Evolutionary conservation across 2,888 invertebrate genomes (phyloP), one percentile per base, ranked within the genome.

Genomic region (Megaustenia siamemsis): DNA sequence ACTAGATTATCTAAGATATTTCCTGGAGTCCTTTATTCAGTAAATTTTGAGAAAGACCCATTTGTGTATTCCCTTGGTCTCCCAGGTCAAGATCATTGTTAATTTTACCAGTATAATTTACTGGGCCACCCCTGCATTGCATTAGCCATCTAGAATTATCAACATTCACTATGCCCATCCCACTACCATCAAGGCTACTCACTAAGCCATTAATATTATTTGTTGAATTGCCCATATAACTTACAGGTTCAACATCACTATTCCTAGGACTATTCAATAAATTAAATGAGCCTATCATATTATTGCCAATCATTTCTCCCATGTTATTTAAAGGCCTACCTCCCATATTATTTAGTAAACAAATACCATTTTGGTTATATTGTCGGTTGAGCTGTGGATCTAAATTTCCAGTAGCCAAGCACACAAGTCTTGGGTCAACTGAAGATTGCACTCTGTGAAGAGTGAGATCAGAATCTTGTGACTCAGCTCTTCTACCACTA

Each of bases 221-320:
- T 66, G 75, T 82, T 28, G 66, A 66, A n/a, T 76, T 76, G 38
- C 56, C 68, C 84, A 84, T 84, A 63, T 60, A 60, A 77, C 76
- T 75, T 35, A 76, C 56, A 24, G 56, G 38, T 76, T 10, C 63
- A 69, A 71, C 45, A 49, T 75, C 75, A 49, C 40, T 28, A 28
- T 32, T 75, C 71, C 68, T 69, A 28, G 79, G 56, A 32, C 79
- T 73, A 35, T 71, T 71, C 63, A 83, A 78, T 4, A 35, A 38
- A 60, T 38, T 78, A 45, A 49, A 49, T 35, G 73, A 60, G 38
- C 82, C 56, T 21, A 60, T 38, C 71, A 49, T 66, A 18, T 60
- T 43, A 24, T 75, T 66, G 68, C 21, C 45, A 68, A 78, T 38
- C 45, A 21, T 49, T 28, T 43, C 53, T 24, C 15, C 32, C 5